Conservation (phyloP, 1,140 invertebrate species). For the Philotrypesis tridentata region DNA sequence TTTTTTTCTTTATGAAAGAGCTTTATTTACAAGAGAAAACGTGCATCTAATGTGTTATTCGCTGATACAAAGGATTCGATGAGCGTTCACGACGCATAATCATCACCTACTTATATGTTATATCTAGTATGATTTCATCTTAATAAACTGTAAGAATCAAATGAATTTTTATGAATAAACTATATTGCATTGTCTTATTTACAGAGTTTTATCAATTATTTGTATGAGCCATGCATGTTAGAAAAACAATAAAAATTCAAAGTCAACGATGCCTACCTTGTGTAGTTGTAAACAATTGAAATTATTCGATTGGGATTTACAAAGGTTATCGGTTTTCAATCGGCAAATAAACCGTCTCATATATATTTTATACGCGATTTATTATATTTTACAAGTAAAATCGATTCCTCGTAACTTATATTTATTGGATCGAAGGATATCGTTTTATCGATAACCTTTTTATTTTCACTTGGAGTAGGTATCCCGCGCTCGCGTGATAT, state of each 20-base stretch:
- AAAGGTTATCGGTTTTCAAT: too few relatives aligned
- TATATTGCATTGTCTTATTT: not conserved
- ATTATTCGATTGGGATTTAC: not conserved
- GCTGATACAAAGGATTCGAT: not conserved
- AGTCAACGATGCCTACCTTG: too few relatives aligned
- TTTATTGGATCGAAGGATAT: not conserved
- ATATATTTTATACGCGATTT: not conserved
- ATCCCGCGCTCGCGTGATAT: not conserved
- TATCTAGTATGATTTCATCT: not conserved
- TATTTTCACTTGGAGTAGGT: not conserved
- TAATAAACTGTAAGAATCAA: constrained; percentile 12
- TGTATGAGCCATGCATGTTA: not conserved
- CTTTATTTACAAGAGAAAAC: constrained; percentile 1
- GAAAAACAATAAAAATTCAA: too few relatives aligned
- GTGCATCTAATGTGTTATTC: not conserved
- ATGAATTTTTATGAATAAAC: constrained; percentile 15
- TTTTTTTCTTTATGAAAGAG: not conserved
- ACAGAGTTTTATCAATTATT: not conserved
- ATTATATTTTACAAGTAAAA: not conserved
- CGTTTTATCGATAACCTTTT: not conserved
- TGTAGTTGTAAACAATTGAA: not conserved
- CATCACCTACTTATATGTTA: not conserved
- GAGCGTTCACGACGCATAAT: not conserved
- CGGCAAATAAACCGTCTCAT: not conserved
- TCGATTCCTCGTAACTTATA: constrained; percentile 3